These are phyloP conservation scores for Caenorhabditis wallacei DNA, from an alignment of 2,888 invertebrate genomes.

Conservation along the genomic window DNA sequence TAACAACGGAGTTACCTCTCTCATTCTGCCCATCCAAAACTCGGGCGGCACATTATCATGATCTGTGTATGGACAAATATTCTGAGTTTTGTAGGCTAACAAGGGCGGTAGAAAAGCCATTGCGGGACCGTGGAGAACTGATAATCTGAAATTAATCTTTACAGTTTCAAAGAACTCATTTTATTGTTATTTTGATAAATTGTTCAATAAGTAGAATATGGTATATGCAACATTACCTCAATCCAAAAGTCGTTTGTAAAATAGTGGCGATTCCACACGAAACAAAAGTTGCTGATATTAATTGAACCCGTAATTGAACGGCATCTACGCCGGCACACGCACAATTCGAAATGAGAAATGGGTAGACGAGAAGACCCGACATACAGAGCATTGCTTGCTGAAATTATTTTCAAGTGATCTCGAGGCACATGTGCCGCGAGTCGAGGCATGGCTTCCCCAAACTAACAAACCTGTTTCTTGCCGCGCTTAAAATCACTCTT, in stretches of 20 bases:
- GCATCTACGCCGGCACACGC: constrained; percentile 77
- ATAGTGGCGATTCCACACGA: constrained; percentile 78
- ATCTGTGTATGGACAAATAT: constrained; percentile 67
- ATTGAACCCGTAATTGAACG: constrained; percentile 75
- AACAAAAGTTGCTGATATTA: constrained; percentile 80
- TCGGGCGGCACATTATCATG: constrained; percentile 74
- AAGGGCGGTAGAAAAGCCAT: constrained; percentile 81
- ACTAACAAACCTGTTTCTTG: too few relatives aligned
- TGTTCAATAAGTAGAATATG: not conserved
- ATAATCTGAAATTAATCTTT: constrained; percentile 69
- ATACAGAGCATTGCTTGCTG: constrained; percentile 81
- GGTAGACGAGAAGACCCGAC: constrained; percentile 78
- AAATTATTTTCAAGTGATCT: constrained; percentile 33
- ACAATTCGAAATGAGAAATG: constrained; percentile 76
- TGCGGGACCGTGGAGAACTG: constrained; percentile 79
- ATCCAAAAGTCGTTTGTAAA: constrained; percentile 78
- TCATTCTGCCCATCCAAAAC: constrained; percentile 69
- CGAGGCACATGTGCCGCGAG: too few relatives aligned
- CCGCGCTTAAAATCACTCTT: too few relatives aligned
- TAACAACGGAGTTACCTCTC: too few relatives aligned
- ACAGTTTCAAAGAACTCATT: too few relatives aligned
- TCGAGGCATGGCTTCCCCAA: too few relatives aligned
- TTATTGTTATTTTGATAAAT: too few relatives aligned
- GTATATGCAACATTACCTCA: constrained; percentile 61
- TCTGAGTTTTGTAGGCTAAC: constrained; percentile 73